phyloP scores from a whole-genome alignment of 2,797 vertebrate species.

The Hyperoplus lanceolatus region DNA sequence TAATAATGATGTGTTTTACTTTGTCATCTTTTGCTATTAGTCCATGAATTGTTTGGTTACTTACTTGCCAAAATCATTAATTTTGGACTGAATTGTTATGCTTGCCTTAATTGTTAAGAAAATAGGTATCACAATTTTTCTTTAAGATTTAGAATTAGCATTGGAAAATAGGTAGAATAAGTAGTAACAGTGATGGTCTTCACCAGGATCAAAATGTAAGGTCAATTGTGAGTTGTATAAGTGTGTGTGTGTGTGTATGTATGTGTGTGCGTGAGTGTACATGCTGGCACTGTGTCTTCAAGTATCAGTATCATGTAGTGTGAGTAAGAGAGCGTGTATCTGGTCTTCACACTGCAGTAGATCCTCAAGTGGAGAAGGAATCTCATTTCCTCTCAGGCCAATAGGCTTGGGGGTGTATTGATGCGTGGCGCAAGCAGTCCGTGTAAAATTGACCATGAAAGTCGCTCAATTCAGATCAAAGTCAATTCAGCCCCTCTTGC shows the following conservation, averaged over 20 bases:
- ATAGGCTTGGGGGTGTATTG: slow-evolving; percentile 73
- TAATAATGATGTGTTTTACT: too few relatives aligned
- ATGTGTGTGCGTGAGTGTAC: not conserved
- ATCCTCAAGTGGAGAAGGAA: slow-evolving; percentile 69
- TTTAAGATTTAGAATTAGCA: not conserved
- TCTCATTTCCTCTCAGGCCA: slow-evolving; percentile 71
- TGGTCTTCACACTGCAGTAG: slow-evolving; percentile 64
- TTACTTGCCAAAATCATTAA: not conserved
- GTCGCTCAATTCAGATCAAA: slow-evolving; percentile 83
- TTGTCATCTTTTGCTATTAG: not conserved
- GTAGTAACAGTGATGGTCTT: not conserved
- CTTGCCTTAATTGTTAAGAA: not conserved
- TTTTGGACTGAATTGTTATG: not conserved
- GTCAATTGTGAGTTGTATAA: slow-evolving; percentile 20
- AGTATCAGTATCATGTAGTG: slow-evolving; percentile 39
- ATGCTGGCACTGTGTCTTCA: not conserved
- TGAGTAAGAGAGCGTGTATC: slow-evolving; percentile 36
- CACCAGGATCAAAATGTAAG: slow-evolving; percentile 21
- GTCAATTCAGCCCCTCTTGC: slow-evolving; percentile 74
- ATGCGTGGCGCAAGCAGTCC: slow-evolving; percentile 63
- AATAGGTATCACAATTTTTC: not conserved
- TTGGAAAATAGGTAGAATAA: not conserved
- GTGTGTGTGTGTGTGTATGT: slow-evolving; percentile 6
- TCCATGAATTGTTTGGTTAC: not conserved
- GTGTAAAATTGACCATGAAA: slow-evolving; percentile 84